phyloP scores from a whole-genome alignment of 2,888 invertebrate genomes.

The Pomacea canaliculata region DNA sequence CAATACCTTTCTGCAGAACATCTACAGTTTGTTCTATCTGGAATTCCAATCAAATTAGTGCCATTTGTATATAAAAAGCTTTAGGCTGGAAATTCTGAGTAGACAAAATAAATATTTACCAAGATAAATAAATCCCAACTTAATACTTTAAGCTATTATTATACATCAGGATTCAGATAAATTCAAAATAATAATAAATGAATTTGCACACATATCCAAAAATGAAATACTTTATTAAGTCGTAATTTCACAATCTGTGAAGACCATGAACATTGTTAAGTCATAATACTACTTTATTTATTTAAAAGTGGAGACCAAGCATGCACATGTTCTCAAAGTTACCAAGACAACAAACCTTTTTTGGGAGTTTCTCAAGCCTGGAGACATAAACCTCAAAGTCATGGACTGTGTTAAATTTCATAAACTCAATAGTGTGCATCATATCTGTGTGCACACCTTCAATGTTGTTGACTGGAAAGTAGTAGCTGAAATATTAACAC shows the following conservation, averaged over 20 bases:
- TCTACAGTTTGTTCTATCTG: slow-evolving; percentile 42
- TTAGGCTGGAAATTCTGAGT: too few relatives aligned
- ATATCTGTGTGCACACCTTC: slow-evolving; percentile 50
- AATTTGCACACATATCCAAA: too few relatives aligned
- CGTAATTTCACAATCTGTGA: too few relatives aligned
- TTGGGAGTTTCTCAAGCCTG: slow-evolving; percentile 52
- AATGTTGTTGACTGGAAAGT: slow-evolving; percentile 56
- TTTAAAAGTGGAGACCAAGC: too few relatives aligned
- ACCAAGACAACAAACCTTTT: slow-evolving; percentile 46
- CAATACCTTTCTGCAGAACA: slow-evolving; percentile 46
- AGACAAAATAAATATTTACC: too few relatives aligned
- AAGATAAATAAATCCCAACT: neutral
- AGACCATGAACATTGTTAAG: too few relatives aligned
- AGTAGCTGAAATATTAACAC: slow-evolving; percentile 23
- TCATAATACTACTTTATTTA: too few relatives aligned
- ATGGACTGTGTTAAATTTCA: slow-evolving; percentile 46
- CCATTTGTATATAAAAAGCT: neutral
- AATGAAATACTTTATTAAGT: too few relatives aligned
- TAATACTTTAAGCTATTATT: neutral
- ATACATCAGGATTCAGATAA: too few relatives aligned
- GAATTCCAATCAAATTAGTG: neutral
- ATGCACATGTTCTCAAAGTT: too few relatives aligned
- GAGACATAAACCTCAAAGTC: slow-evolving; percentile 54
- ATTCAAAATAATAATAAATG: too few relatives aligned
- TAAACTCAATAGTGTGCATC: slow-evolving; percentile 31